Evolutionary conservation across 2,797 vertebrate genomes (phyloP), one percentile per base, ranked within the genome.

Genomic region (Danio choprae): DNA sequence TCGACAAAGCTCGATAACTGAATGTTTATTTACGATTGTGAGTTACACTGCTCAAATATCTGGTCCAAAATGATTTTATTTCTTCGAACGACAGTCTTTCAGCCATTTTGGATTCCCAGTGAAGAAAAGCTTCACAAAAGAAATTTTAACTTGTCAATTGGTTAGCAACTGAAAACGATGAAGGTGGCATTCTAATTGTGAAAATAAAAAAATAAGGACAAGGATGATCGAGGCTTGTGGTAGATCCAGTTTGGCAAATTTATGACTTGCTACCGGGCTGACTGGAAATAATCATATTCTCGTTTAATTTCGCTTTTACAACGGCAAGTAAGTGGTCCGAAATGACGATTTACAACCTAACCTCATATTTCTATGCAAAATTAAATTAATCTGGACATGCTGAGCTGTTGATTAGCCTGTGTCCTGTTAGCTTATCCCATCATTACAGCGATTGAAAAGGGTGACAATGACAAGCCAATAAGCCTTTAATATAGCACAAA

Each of bases 381-480:
- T 16, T 5, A 12, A 44, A 63, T 20, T 11, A 38, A 46, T 38
- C 22, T 20, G 18, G 50, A 64, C 18, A 2, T 6, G 5, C 56
- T 46, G 48, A 15, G 77, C 50, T 73, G 68, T 63, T 73, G 59
- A 80, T 48, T 80, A 73, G 69, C 78, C 38, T 36, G 58, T 79
- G 56, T 53, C 18, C 36, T 79, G 77, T 48, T 81, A 76, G 74
- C 73, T 56, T 76, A 77, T 70, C 77, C 71, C 62, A 56, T 71
- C 75, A 77, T 40, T 58, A 77, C 83, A 59, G 69, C 83, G 79
- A 41, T 50, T 81, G 56, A 81, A 63, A 64, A 81, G 63, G 75
- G 79, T 80, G 83, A 83, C 79, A 85, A 83, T 82, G 83, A 85
- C 83, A 83, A 75, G 79, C 69, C 77, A 78, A 71, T 74, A 81